Base-by-base conservation (phyloP, 35 echinoderm and acorn worm genomes). In the Anneissia japonica region DNA sequence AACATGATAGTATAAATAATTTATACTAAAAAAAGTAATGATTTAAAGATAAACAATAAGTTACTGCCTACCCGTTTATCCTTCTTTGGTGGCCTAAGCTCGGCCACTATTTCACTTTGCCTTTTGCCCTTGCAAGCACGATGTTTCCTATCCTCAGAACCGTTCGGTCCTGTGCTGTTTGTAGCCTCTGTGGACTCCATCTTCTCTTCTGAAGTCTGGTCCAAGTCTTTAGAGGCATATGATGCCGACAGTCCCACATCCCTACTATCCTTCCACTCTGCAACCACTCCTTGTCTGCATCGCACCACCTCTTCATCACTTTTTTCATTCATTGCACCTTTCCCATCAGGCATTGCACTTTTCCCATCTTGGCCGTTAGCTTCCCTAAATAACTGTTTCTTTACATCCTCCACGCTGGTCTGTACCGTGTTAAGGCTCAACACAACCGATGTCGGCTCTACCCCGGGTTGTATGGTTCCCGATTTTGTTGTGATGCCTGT, bases 51-150 rank as follows among this genome's bases (percentile, higher is more conserved):
- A n/a, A n/a, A n/a, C n/a, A n/a, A n/a, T n/a, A n/a, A n/a, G n/a
- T 17, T 32, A 82, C 9, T 77, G 34, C 86, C 81, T 73, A 89
- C 87, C 87, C 79, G 72, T 37, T 79, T 89, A 17, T 89, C 87
- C 43, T 46, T 89, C 39, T 81, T 89, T 0, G 45, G 77, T 4
- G 46, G 13, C 36, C 74, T 89, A 5, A 26, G 26, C 19, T 46
- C 46, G 33, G 84, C 80, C 39, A 89, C 36, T n/a, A 89, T 85
- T 73, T 93, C 89, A 72, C 74, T 89, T 39, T 93, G 90, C 3
- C 84, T 35, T 46, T 86, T 80, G 11, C 92, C 92, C 64, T 93
- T 93, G 38, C 87, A 93, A 23, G 92, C 73, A 39, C 92, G 89
- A 46, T 93, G 92, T 30, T 83, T 82, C 64, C 86, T 89, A 35